phyloP scores from a whole-genome alignment of 2,113 vertebrate species.

The Megaceryle torquata region DNA sequence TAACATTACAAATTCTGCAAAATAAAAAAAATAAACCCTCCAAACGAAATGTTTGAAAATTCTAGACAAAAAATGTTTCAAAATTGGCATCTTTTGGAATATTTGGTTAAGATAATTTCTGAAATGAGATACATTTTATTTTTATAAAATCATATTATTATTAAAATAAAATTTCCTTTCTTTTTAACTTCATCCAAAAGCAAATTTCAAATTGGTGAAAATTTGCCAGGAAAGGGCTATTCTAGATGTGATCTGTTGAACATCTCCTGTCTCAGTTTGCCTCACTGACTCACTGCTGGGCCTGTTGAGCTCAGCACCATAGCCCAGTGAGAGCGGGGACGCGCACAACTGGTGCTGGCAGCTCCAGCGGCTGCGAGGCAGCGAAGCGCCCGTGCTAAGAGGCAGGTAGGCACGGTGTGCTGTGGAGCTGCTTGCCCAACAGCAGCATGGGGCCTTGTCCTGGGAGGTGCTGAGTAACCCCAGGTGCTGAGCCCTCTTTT shows the following conservation, averaged over 20 bases:
- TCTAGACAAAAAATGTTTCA: neutral
- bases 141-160: too few relatives aligned
- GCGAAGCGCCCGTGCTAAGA: neutral
- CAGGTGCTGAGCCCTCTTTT: neutral
- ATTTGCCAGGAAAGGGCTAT: neutral
- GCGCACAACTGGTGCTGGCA: neutral
- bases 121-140: neutral
- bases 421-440: neutral
- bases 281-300: neutral
- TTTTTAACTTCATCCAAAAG: neutral
- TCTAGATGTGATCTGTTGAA: neutral
- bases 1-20: neutral
- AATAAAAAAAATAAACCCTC: neutral
- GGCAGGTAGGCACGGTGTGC: neutral
- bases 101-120: neutral
- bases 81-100: neutral
- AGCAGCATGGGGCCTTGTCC: neutral
- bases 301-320: neutral
- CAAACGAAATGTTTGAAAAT: neutral
- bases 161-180: neutral
- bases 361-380: neutral
- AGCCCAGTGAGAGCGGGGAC: neutral
- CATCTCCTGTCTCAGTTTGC: neutral
- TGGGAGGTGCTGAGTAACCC: neutral
- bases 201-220: neutral